Evolutionary conservation across 2,888 invertebrate species (phyloP).

Genomic region (Schizaphis graminum): DNA sequence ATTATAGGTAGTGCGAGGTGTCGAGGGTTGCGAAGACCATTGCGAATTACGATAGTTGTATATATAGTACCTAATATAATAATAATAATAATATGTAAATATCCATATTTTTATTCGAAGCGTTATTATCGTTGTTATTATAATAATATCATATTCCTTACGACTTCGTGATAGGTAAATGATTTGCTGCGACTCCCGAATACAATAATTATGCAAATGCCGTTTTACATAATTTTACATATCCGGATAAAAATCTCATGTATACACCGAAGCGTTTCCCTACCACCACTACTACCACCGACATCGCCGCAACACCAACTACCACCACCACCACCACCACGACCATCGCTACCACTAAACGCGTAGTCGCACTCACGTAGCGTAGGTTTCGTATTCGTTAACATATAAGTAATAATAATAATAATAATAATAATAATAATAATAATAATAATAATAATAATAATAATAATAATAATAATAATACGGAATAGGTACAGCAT

Average conservation of each 20-base stretch:
- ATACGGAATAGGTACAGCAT: background rate
- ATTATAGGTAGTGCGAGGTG: background rate
- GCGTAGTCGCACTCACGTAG: background rate
- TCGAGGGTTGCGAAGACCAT: background rate
- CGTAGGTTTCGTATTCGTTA: background rate
- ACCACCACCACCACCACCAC: background rate
- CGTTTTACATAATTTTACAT: conserved; percentile 39
- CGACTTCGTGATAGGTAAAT: conserved; percentile 16
- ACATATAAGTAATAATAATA: too few relatives aligned
- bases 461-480: background rate
- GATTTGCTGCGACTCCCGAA: conserved; percentile 21
- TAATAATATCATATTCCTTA: background rate
- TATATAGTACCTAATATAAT: background rate
- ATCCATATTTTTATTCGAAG: background rate
- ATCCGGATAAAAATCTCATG: conserved; percentile 24
- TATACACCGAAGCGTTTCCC: background rate
- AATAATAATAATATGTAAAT: background rate
- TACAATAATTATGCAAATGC: conserved; percentile 32
- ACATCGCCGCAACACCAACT: background rate
- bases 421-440: too few relatives aligned
- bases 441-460: too few relatives aligned
- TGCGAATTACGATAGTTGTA: background rate
- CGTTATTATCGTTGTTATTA: background rate
- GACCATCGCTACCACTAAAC: background rate
- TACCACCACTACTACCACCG: background rate